These are phyloP conservation scores for Mamestra brassicae DNA, from an alignment of 2,888 invertebrate genomes.

Conservation along the genomic window DNA sequence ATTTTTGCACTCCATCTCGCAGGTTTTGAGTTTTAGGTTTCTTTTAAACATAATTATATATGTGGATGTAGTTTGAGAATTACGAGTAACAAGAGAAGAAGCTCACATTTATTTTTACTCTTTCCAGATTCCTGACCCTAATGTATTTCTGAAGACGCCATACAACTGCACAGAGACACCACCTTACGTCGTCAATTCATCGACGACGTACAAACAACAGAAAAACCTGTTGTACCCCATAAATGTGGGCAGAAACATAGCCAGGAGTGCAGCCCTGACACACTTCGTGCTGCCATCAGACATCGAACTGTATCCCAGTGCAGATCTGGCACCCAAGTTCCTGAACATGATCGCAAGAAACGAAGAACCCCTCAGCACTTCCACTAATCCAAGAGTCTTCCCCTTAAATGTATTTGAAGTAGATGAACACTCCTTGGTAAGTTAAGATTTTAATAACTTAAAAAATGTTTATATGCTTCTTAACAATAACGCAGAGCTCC, in stretches of 20 bases:
- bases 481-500: too few species aligned
- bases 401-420: conserved; percentile 98
- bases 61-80: too few species aligned
- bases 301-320: conserved; percentile 97
- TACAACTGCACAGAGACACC: conserved; percentile 94
- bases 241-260: conserved; percentile 97
- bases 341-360: conserved; percentile 96
- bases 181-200: conserved; percentile 92
- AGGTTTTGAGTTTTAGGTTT: too few species aligned
- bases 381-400: conserved; percentile 93
- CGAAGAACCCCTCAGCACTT: conserved; percentile 91
- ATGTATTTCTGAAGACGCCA: conserved; percentile 91
- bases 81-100: too few species aligned
- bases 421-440: conserved; percentile 88
- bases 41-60: neutral
- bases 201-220: conserved; percentile 94
- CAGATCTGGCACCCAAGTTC: conserved; percentile 95
- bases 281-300: conserved; percentile 96
- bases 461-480: too few species aligned
- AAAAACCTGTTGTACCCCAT: conserved; percentile 97
- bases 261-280: conserved; percentile 95
- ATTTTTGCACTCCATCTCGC: too few species aligned
- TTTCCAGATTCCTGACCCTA: conserved; percentile 93
- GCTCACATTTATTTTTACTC: neutral
- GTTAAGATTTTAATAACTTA: conserved; percentile 52